Conservation (phyloP, 2,888 invertebrate genomes). For the Geotrupes spiniger region DNA sequence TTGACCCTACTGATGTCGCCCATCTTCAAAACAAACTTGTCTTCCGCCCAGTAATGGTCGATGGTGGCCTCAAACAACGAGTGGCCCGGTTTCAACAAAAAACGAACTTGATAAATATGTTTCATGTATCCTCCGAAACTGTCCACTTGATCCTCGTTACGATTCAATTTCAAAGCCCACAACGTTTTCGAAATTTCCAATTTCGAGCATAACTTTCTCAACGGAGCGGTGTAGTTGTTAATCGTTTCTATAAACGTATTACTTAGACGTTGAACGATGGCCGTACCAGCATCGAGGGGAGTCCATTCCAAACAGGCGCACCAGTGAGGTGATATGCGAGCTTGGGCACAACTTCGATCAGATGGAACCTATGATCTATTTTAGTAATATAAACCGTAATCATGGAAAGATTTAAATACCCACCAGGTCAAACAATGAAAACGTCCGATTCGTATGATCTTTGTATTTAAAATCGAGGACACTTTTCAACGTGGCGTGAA, state of each 20-base stretch:
- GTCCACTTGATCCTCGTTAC: too few relatives aligned
- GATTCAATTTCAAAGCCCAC: constrained; percentile 69
- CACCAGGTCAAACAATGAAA: constrained; percentile 54
- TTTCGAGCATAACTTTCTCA: constrained; percentile 59
- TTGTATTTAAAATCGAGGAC: constrained; percentile 57
- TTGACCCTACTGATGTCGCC: not conserved
- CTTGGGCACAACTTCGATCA: constrained; percentile 78
- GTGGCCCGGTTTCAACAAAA: not conserved
- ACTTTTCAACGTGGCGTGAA: constrained; percentile 75
- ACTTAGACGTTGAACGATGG: constrained; percentile 56
- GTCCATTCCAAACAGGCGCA: constrained; percentile 91
- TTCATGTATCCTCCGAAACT: too few relatives aligned
- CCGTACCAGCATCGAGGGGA: constrained; percentile 54
- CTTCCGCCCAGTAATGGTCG: not conserved
- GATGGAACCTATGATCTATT: constrained; percentile 59
- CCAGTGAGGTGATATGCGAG: constrained; percentile 93
- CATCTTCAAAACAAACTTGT: not conserved
- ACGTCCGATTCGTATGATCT: constrained; percentile 44
- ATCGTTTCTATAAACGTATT: constrained; percentile 60
- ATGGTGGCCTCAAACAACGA: constrained; percentile 1
- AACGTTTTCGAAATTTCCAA: constrained; percentile 56
- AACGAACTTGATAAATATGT: not conserved
- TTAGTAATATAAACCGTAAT: constrained; percentile 8
- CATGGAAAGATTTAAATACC: not conserved
- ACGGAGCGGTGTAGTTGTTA: constrained; percentile 57